These are phyloP conservation scores for Sorex fumeus DNA, from an alignment of 2,113 vertebrate species.

Conservation along the genomic window DNA sequence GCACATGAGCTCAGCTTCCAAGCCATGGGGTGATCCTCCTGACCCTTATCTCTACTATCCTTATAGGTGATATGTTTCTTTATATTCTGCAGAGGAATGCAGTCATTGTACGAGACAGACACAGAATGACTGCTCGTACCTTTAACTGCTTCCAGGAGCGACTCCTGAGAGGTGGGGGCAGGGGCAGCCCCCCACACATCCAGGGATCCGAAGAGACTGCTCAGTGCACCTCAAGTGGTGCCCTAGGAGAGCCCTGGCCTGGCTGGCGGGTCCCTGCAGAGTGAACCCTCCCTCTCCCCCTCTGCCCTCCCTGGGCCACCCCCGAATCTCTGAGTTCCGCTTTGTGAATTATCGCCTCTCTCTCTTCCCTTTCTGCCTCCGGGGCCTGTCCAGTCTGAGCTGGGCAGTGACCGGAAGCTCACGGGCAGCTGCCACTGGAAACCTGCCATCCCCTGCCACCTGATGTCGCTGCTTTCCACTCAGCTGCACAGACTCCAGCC, in stretches of 20 bases:
- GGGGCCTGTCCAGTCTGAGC: not conserved
- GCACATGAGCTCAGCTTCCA: too few relatives aligned
- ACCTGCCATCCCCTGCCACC: conserved; percentile 65
- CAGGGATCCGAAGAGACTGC: not conserved
- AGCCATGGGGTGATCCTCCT: too few relatives aligned
- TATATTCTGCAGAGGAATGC: too few relatives aligned
- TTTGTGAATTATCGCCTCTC: conserved; percentile 41
- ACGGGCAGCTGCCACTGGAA: conserved; percentile 28
- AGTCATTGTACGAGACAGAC: too few relatives aligned
- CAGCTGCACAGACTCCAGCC: conserved; percentile 79
- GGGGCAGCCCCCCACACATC: not conserved
- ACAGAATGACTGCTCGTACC: too few relatives aligned
- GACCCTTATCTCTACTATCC: too few relatives aligned
- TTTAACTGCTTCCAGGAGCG: not conserved
- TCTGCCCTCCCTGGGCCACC: not conserved
- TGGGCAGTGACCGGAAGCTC: not conserved
- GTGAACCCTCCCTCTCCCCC: too few relatives aligned
- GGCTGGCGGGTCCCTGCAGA: too few relatives aligned
- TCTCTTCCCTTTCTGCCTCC: not conserved
- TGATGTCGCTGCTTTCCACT: conserved; percentile 83
- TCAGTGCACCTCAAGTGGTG: accelerated
- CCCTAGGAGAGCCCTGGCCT: not conserved
- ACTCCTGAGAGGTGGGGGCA: not conserved
- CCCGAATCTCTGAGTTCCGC: not conserved
- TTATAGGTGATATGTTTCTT: too few relatives aligned